Conservation (phyloP, 2,113 vertebrate genomes). For the Smithornis capensis region DNA sequence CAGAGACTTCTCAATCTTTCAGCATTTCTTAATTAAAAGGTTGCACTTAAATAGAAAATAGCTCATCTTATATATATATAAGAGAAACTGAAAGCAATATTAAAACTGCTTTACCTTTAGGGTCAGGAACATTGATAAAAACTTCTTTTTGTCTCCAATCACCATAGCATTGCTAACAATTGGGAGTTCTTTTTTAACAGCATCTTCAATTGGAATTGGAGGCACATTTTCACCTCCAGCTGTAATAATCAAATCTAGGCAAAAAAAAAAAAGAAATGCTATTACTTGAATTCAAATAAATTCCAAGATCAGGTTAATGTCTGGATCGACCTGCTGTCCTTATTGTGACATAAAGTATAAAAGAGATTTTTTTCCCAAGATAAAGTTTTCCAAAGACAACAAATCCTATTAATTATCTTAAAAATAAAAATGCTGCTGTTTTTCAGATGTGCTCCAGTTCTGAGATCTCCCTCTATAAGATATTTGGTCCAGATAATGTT, state of each 20-base stretch:
- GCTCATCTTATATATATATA: background rate
- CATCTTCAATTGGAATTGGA: slow-evolving; percentile 84
- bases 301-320: background rate
- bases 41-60: background rate
- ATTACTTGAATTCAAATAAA: background rate
- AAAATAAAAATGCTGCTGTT: background rate
- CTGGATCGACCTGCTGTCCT: background rate
- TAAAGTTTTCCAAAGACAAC: background rate
- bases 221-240: slow-evolving; percentile 87
- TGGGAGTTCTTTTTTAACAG: slow-evolving; percentile 83
- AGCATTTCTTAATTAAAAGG: background rate
- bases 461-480: background rate
- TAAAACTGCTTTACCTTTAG: slow-evolving; percentile 77
- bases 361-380: background rate
- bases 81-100: background rate
- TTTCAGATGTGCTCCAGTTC: background rate
- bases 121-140: slow-evolving; percentile 86
- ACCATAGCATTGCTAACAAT: slow-evolving; percentile 85
- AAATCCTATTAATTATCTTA: background rate
- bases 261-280: background rate
- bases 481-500: background rate
- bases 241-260: slow-evolving; percentile 86
- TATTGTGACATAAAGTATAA: background rate
- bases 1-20: background rate
- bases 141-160: slow-evolving; percentile 85